Conservation (phyloP, 2,113 vertebrate genomes). For the Poecilia latipinna region DNA sequence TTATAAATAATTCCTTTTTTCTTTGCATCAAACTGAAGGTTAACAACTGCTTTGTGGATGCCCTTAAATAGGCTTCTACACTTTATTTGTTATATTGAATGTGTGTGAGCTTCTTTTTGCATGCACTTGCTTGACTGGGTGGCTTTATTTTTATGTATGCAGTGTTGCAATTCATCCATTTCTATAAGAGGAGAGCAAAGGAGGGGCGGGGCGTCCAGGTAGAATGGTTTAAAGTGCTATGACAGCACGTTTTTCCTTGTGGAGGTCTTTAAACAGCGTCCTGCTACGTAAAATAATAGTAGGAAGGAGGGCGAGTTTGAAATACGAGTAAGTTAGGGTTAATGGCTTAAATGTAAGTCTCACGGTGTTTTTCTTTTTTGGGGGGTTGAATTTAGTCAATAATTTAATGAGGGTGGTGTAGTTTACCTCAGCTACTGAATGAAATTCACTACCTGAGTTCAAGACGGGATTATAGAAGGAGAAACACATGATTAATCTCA, state of each 20-base stretch:
- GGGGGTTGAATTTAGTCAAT: neutral
- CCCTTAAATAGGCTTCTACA: slow-evolving; percentile 3
- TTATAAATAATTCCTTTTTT: neutral
- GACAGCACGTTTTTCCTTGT: neutral
- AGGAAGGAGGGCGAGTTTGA: neutral
- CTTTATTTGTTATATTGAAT: too few species aligned
- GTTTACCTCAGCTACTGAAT: neutral
- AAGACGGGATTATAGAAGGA: neutral
- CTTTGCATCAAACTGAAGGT: neutral
- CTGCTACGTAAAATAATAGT: neutral
- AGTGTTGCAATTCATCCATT: slow-evolving; percentile 49
- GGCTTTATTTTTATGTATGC: slow-evolving; percentile 49
- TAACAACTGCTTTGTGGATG: neutral
- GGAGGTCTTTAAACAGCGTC: neutral
- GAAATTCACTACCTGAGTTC: neutral
- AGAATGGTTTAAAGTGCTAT: neutral
- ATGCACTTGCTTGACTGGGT: slow-evolving; percentile 27
- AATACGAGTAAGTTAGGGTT: too few species aligned
- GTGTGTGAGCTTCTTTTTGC: neutral
- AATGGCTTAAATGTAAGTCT: neutral
- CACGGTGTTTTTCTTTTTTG: slow-evolving; percentile 18
- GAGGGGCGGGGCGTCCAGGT: slow-evolving; percentile 18
- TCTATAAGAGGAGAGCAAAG: slow-evolving; percentile 40
- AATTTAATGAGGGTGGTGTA: slow-evolving; percentile 42
- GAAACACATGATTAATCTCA: neutral